phyloP scores from a whole-genome alignment of 2,888 invertebrate species.

The Trissolcus japonicus region DNA sequence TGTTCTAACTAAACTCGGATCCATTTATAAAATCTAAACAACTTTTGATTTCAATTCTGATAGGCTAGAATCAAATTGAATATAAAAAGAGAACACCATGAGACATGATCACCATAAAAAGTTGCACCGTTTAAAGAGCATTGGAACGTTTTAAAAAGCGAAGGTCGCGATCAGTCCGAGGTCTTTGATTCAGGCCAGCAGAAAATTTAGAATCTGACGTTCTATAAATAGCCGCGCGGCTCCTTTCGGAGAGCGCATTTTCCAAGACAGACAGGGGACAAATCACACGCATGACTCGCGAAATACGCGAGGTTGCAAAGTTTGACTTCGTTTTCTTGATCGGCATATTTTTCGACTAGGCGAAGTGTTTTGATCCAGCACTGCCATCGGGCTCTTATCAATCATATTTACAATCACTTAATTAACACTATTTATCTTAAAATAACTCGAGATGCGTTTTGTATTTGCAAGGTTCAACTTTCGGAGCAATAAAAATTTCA shows the following conservation, averaged over 20 bases:
- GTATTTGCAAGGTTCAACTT: too few species aligned
- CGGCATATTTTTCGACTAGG: too few species aligned
- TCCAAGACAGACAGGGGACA: constrained; percentile 18
- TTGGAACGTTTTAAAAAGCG: constrained; percentile 40
- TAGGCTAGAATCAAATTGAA: not conserved
- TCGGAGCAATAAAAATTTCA: too few species aligned
- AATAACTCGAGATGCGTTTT: too few species aligned
- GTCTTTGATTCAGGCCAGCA: constrained; percentile 58
- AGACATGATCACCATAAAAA: not conserved
- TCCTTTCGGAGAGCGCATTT: constrained; percentile 37
- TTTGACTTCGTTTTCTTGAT: too few species aligned
- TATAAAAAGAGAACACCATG: not conserved
- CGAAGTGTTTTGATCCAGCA: too few species aligned
- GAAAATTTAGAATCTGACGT: constrained; percentile 47
- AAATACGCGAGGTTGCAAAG: not conserved
- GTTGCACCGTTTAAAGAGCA: not conserved
- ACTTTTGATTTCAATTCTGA: not conserved
- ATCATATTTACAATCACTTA: too few species aligned
- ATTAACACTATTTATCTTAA: too few species aligned
- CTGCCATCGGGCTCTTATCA: too few species aligned
- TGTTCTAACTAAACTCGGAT: too few species aligned
- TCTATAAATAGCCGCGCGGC: constrained; percentile 40
- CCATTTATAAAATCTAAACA: not conserved
- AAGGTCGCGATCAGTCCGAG: constrained; percentile 57
- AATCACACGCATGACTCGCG: constrained; percentile 16